Conservation (phyloP, 2,113 vertebrate genomes). For the Prolemur simus region DNA sequence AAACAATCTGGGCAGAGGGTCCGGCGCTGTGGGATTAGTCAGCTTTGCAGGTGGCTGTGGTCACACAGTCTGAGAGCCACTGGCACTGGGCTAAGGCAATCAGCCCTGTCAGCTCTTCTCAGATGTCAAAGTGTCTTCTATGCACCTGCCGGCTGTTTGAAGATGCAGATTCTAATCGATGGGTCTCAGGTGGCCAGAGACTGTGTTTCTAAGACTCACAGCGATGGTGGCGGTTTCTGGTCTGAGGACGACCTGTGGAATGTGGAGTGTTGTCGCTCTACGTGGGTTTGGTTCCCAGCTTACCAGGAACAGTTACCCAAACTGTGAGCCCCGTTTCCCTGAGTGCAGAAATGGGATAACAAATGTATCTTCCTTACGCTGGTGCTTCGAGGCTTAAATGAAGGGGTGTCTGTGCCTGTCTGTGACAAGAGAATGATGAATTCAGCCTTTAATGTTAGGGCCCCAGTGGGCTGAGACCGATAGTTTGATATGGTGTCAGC, state of each 20-base stretch:
- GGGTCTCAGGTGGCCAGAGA: background rate
- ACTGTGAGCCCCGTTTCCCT: background rate
- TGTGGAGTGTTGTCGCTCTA: rapidly evolving
- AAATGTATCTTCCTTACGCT: rapidly evolving
- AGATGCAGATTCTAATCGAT: too few species aligned
- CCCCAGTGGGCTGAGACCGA: rapidly evolving
- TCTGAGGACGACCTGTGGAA: background rate
- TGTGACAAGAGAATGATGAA: background rate
- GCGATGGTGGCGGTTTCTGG: rapidly evolving
- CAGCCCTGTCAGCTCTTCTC: background rate
- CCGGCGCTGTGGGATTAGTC: background rate
- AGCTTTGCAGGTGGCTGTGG: background rate
- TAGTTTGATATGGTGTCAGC: too few species aligned
- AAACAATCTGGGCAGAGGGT: background rate
- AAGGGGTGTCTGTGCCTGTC: rapidly evolving
- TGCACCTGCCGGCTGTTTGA: background rate
- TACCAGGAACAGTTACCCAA: background rate
- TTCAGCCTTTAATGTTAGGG: too few species aligned
- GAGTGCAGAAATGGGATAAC: too few species aligned
- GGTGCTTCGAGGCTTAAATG: background rate
- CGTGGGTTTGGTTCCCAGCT: background rate
- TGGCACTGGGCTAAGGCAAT: rapidly evolving
- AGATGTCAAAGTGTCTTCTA: background rate
- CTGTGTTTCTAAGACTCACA: background rate
- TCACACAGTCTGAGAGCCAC: too few species aligned